Evolutionary conservation across 2,113 vertebrate genomes (phyloP).

Genomic region (Pluvialis apricaria): DNA sequence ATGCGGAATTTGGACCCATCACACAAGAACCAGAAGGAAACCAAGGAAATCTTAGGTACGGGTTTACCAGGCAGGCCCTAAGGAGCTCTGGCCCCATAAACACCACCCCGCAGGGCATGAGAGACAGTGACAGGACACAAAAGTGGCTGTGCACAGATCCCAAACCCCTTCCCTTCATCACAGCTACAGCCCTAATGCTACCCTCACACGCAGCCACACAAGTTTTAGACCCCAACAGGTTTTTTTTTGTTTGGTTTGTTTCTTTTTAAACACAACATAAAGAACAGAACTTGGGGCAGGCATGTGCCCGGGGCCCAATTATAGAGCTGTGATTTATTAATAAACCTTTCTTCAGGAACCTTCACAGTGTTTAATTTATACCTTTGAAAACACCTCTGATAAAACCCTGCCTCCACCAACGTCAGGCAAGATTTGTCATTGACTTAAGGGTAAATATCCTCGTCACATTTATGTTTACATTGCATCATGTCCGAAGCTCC

Average conservation of each 20-base stretch:
- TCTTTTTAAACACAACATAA: background rate
- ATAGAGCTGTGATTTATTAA: background rate
- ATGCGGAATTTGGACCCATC: background rate
- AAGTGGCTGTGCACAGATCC: background rate
- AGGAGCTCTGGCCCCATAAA: background rate
- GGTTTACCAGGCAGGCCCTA: background rate
- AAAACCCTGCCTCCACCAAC: background rate
- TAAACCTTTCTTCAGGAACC: background rate
- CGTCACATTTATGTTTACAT: fast-evolving
- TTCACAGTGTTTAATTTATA: background rate
- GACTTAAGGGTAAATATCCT: background rate
- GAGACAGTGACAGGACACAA: fast-evolving
- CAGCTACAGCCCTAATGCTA: no score
- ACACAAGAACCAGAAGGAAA: background rate
- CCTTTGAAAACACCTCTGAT: background rate
- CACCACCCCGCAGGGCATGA: fast-evolving
- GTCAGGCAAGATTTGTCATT: background rate
- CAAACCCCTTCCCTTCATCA: fast-evolving
- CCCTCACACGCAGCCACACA: background rate
- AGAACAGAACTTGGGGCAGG: no score
- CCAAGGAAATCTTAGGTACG: fast-evolving
- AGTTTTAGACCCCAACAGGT: background rate
- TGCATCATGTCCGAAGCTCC: background rate
- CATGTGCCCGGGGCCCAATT: fast-evolving
- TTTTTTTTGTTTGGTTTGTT: background rate